These are phyloP conservation scores for Podarcis muralis DNA, from an alignment of 2,113 vertebrate genomes.

Conservation along the genomic window DNA sequence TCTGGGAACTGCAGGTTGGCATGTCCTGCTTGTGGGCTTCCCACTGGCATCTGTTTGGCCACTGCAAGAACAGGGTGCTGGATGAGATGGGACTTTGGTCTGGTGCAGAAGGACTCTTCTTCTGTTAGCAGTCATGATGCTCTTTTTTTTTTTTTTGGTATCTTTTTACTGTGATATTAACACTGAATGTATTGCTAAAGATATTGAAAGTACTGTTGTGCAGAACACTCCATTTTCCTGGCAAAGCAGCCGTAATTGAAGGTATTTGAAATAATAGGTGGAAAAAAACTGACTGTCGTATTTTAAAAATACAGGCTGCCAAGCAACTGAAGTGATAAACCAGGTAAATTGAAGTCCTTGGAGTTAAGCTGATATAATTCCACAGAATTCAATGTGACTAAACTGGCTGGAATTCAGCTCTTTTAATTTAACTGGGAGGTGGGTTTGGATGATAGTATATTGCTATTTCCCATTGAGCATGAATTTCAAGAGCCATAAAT, in stretches of 20 bases:
- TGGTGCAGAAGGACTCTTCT: too few species aligned
- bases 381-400: not conserved
- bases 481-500: conserved; percentile 64
- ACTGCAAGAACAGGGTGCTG: too few species aligned
- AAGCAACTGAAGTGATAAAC: not conserved
- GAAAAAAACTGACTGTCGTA: conserved; percentile 1
- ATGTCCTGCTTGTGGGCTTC: too few species aligned
- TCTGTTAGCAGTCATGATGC: too few species aligned
- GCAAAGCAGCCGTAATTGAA: not conserved
- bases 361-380: not conserved
- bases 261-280: conserved; percentile 4
- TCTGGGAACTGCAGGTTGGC: too few species aligned
- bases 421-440: not conserved
- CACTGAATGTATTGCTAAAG: conserved; percentile 22
- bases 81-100: too few species aligned
- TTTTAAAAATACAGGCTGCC: conserved; percentile 37
- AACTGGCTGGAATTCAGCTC: conserved; percentile 3
- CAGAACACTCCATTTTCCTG: not conserved
- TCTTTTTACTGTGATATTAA: conserved; percentile 8
- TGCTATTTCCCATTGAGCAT: conserved; percentile 51
- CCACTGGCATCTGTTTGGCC: too few species aligned
- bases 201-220: conserved; percentile 4
- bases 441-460: conserved; percentile 13
- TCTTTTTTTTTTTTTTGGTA: not conserved
- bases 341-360: conserved; percentile 1